Base-by-base conservation (phyloP, 2,888 invertebrate genomes). In the Eudasyphora cyanicolor region DNA sequence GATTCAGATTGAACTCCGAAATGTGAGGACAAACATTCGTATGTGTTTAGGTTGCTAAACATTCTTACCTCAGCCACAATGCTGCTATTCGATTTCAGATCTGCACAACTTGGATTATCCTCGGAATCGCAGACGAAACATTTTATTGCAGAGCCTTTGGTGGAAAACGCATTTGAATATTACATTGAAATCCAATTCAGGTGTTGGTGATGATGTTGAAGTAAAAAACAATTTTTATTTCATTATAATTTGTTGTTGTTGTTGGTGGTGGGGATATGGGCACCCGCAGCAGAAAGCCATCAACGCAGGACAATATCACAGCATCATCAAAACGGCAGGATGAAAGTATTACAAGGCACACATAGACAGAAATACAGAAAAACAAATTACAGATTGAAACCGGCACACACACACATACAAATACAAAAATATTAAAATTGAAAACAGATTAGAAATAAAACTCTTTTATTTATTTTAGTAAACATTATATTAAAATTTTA, bases 51-150 rank as follows among this genome's bases (percentile, higher is more conserved):
- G 27, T 57, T 57, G 42, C 8, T 14, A n/a, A n/a, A n/a, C n/a
- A n/a, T 14, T 86, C 90, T 89, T 85, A 92, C 92, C 90, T 91
- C 91, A 5, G 92, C 83, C 69, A 87, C 87, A 82, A 92, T 91
- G 87, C 88, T 90, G 19, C 89, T 87, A 77, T 90, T 89, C 24
- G 90, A 87, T 76, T 86, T 87, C 49, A 91, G 85, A 88, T 94
- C 93, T 17, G 91, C 91, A 88, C 94, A 94, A 83, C 93, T 91
- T 6, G 93, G 92, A 89, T 94, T 93, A 77, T 92, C 91, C 80
- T 92, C 92, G 14, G 93, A 93, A 83, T 93, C 93, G 88, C 94
- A 94, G 74, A 93, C 93, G 91, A 92, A 94, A 87, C 94, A 94
- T 86, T 93, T 91, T 73, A 94, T 93, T 77, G 92, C 91, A 51